These are phyloP conservation scores for Parus major DNA, from an alignment of 2,113 vertebrate genomes.

Conservation along the genomic window DNA sequence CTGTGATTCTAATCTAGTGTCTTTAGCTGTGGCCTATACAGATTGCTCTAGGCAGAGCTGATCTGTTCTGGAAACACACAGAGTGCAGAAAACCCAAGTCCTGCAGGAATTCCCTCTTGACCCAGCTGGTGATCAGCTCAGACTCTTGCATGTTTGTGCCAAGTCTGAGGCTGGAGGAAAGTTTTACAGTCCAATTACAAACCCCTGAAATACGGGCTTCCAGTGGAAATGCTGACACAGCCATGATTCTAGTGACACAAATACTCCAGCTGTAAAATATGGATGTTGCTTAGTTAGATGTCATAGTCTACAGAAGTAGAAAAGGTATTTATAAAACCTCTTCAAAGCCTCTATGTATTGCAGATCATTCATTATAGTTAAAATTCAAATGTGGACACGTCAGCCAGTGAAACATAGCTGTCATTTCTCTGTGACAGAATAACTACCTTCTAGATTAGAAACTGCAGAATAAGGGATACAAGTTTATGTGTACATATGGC, in stretches of 20 bases:
- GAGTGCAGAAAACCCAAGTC: background rate
- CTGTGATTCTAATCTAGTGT: background rate
- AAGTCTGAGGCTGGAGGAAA: constrained; percentile 64
- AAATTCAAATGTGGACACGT: constrained; percentile 36
- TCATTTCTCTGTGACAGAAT: constrained; percentile 32
- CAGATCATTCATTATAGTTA: constrained; percentile 63
- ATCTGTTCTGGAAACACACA: background rate
- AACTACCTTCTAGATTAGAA: constrained; percentile 20
- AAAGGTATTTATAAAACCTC: constrained; percentile 51
- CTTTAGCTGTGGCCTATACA: background rate
- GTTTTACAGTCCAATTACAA: constrained; percentile 69
- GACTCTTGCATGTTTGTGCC: constrained; percentile 7
- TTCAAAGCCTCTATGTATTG: constrained; percentile 44
- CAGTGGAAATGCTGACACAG: constrained; percentile 70
- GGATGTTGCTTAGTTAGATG: constrained; percentile 58
- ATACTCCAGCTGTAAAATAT: constrained; percentile 66
- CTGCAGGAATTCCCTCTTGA: constrained; percentile 41
- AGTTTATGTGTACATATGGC: background rate
- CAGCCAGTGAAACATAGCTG: background rate
- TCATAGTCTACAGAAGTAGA: background rate
- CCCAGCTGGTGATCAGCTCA: constrained; percentile 38
- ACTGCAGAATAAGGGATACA: background rate
- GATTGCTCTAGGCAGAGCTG: background rate
- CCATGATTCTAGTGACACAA: constrained; percentile 49
- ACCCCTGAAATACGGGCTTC: constrained; percentile 60